Evolutionary conservation across 2,888 invertebrate species (phyloP).

Genomic region (Cryptus viduatorius): DNA sequence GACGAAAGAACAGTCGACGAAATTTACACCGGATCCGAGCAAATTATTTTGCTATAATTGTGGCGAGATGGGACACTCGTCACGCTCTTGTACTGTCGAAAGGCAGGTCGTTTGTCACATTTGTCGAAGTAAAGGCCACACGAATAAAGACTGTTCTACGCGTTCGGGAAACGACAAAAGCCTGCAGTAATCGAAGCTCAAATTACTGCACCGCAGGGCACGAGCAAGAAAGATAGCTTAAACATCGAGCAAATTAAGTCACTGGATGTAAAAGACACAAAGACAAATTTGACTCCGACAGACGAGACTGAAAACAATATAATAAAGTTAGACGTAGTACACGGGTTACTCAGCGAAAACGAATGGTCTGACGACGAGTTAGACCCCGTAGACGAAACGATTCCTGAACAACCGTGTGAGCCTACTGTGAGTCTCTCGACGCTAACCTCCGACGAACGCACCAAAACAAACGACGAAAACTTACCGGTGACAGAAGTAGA

Average conservation of each 20-base stretch:
- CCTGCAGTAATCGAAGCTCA: slow-evolving; percentile 20
- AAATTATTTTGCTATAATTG: slow-evolving; percentile 44
- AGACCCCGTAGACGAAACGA: background rate
- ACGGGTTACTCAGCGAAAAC: background rate
- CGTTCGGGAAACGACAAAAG: too few species aligned
- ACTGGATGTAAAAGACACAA: background rate
- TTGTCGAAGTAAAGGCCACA: too few species aligned
- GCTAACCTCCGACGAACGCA: background rate
- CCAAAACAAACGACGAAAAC: too few species aligned
- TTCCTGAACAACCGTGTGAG: background rate
- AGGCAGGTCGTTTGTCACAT: too few species aligned
- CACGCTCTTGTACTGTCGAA: slow-evolving; percentile 21
- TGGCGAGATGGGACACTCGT: slow-evolving; percentile 24
- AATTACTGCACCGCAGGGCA: slow-evolving; percentile 21
- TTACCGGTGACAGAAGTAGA: background rate
- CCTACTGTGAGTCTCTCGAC: background rate
- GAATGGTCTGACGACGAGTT: background rate
- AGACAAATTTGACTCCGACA: too few species aligned
- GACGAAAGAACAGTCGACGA: background rate
- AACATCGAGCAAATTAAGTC: background rate
- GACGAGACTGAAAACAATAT: too few species aligned
- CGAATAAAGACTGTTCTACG: too few species aligned
- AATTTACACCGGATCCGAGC: background rate
- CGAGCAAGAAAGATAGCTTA: background rate
- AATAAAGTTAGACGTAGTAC: background rate